Evolutionary conservation across 2,797 vertebrate genomes (phyloP).

Genomic region (Hozukius guyotensis): DNA sequence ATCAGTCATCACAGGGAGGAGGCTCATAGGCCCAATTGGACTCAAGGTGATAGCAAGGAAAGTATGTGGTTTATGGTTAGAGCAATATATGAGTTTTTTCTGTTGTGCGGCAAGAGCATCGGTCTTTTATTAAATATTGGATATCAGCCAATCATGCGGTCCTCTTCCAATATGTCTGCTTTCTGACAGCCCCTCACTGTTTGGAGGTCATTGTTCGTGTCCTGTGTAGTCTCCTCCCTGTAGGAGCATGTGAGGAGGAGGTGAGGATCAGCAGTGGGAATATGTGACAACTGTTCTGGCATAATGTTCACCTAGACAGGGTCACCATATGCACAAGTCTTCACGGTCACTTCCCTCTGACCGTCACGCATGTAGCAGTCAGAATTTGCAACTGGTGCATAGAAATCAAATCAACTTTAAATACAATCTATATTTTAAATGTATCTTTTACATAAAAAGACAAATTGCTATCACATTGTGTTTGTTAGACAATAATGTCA

Average conservation of each 20-base stretch:
- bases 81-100: not conserved
- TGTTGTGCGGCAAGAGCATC: not conserved
- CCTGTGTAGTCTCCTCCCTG: not conserved
- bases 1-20: constrained; percentile 59
- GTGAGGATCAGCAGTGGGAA: not conserved
- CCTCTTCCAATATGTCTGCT: not conserved
- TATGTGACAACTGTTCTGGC: not conserved
- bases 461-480: not conserved
- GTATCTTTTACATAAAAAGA: too few relatives aligned
- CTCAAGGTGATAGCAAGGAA: constrained; percentile 53
- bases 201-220: constrained; percentile 6
- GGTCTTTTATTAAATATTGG: constrained; percentile 21
- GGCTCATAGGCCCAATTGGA: constrained; percentile 23
- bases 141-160: not conserved
- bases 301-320: not conserved
- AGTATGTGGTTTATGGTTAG: constrained; percentile 17
- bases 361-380: not conserved
- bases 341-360: not conserved
- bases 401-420: not conserved
- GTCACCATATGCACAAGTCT: not conserved
- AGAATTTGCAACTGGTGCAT: not conserved
- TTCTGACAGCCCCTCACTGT: not conserved
- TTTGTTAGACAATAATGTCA: not conserved
- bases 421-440: not conserved
- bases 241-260: not conserved